A percentile compares a stretch with the other conserved stretches of the same genome.
phyloP scores from a whole-genome alignment of 2,888 invertebrate genomes.

The Trisateles emortualis region DNA sequence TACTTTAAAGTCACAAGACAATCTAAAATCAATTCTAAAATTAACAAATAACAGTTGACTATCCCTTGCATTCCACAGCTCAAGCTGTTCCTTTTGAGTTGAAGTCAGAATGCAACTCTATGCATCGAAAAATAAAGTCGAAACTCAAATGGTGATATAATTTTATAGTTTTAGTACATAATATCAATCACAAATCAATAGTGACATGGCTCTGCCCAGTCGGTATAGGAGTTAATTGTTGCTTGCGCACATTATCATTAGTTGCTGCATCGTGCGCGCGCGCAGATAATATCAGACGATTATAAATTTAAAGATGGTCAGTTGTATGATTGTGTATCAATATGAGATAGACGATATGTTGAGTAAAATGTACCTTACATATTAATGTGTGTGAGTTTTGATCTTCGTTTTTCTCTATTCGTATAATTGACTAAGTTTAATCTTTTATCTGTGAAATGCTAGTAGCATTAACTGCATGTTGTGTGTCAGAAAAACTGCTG shows the following conservation, averaged over 20 bases:
- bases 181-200: constrained; percentile 84
- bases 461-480: too few relatives aligned
- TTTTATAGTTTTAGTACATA: constrained; percentile 56
- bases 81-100: constrained; percentile 1
- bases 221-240: constrained; percentile 75
- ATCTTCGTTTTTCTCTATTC: too few relatives aligned
- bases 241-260: constrained; percentile 72
- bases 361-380: constrained; percentile 17
- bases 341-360: neutral
- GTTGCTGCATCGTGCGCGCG: constrained; percentile 59
- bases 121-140: fast-evolving
- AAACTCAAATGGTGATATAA: neutral
- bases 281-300: constrained; percentile 64
- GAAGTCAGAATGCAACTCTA: constrained; percentile 3
- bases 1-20: constrained; percentile 11
- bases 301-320: constrained; percentile 61
- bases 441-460: too few relatives aligned
- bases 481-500: too few relatives aligned
- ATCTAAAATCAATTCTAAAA: constrained; percentile 22
- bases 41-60: neutral
- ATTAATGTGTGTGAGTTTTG: neutral
- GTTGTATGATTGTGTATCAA: constrained; percentile 42
- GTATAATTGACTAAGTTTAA: too few relatives aligned
- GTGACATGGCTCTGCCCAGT: constrained; percentile 74
- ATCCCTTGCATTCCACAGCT: constrained; percentile 13